Conservation (phyloP, 2,888 invertebrate species). For the Lasioglossum pauxillum region DNA sequence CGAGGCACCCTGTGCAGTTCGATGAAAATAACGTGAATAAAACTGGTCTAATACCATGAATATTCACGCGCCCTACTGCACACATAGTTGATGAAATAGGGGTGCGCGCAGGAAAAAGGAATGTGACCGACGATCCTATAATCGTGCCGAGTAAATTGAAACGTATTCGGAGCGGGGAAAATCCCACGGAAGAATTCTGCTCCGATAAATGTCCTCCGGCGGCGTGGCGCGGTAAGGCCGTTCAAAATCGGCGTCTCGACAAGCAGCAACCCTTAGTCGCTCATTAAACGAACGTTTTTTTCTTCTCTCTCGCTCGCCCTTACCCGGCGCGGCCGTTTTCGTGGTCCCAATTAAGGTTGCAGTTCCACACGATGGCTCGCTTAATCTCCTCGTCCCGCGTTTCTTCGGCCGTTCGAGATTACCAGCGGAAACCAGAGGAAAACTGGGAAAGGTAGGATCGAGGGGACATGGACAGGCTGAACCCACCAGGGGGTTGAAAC, state of each 20-base stretch:
- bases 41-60: background rate
- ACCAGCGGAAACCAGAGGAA: background rate
- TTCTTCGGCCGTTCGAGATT: constrained; percentile 37
- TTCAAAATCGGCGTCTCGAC: constrained; percentile 46
- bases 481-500: constrained; percentile 11
- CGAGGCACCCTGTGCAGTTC: background rate
- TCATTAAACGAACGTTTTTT: constrained; percentile 56
- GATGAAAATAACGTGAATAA: background rate
- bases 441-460: constrained; percentile 7
- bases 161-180: background rate
- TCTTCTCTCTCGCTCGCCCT: background rate
- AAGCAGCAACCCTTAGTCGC: constrained; percentile 27
- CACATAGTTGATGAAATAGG: background rate
- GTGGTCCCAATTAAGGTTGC: constrained; percentile 58
- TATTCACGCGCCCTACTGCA: background rate
- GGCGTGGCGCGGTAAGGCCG: background rate
- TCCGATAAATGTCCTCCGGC: constrained; percentile 37
- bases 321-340: constrained; percentile 30
- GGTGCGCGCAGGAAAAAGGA: background rate
- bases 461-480: constrained; percentile 13
- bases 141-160: constrained; percentile 42
- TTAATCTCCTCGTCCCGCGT: constrained; percentile 53
- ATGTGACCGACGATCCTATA: background rate
- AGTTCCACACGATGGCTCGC: constrained; percentile 41
- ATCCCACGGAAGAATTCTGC: constrained; percentile 28